These are phyloP conservation scores for Narcine bancroftii DNA, from an alignment of 2,113 vertebrate genomes.

Conservation along the genomic window DNA sequence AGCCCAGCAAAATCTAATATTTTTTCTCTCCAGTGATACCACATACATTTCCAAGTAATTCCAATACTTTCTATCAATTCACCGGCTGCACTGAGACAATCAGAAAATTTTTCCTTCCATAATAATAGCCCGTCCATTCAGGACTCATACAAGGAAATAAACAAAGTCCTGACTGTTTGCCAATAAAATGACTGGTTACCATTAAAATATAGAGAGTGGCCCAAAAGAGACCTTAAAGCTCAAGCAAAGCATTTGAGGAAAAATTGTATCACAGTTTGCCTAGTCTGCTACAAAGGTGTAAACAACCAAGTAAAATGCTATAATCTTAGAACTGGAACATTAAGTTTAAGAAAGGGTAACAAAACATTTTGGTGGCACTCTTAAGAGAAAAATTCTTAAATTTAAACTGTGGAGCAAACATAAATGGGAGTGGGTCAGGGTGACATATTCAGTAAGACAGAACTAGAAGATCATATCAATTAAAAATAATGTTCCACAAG, in stretches of 20 bases:
- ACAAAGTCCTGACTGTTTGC: background rate
- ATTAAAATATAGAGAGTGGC: background rate
- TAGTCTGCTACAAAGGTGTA: background rate
- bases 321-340: background rate
- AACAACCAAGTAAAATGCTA: background rate
- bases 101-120: background rate
- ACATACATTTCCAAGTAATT: background rate
- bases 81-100: background rate
- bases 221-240: background rate
- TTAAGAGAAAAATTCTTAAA: background rate
- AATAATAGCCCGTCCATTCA: background rate
- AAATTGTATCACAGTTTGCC: background rate
- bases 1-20: background rate
- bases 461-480: background rate
- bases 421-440: background rate
- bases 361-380: background rate
- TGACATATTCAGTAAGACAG: background rate
- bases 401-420: constrained; percentile 1
- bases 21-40: background rate
- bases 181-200: background rate
- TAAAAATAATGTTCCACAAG: background rate
- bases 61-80: background rate
- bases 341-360: background rate
- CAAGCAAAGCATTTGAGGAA: background rate
- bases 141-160: background rate